Evolutionary conservation across 2,888 invertebrate species (phyloP).

Genomic region (Ramazzottius varieornatus): DNA sequence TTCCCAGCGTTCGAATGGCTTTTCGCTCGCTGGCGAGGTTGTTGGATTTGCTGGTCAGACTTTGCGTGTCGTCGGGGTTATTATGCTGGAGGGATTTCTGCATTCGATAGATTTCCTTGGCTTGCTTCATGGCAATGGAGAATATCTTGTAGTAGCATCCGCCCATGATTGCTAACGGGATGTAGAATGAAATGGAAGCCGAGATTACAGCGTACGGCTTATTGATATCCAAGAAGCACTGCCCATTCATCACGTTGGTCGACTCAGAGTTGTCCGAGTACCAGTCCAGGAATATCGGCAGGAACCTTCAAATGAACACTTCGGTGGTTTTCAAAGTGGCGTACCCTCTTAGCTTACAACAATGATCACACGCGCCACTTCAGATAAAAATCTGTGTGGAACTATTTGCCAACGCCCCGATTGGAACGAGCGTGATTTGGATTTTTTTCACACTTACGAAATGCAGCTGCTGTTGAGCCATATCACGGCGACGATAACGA

Average conservation of each 20-base stretch:
- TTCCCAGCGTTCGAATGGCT: not conserved
- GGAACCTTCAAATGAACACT: no score
- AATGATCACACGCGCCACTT: no score
- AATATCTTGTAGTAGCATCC: not conserved
- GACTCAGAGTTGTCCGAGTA: not conserved
- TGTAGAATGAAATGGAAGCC: not conserved
- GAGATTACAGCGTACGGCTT: not conserved
- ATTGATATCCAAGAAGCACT: not conserved
- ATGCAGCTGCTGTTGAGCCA: constrained; percentile 3
- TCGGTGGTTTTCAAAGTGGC: no score
- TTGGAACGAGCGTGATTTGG: no score
- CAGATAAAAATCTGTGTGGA: no score
- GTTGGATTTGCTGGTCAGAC: not conserved
- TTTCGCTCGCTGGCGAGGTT: not conserved
- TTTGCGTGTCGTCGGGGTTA: not conserved
- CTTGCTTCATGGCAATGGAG: not conserved
- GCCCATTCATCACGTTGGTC: not conserved
- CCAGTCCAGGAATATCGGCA: constrained; percentile 1
- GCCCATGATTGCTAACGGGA: not conserved
- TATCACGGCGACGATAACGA: not conserved
- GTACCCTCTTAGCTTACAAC: no score
- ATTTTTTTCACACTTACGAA: no score
- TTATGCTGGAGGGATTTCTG: not conserved
- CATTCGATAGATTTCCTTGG: not conserved
- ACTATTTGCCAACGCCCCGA: no score